A percentile compares a stretch with the other conserved stretches of the same genome.
Conservation (phyloP, 2,113 vertebrate species). For the Entelurus aequoreus region DNA sequence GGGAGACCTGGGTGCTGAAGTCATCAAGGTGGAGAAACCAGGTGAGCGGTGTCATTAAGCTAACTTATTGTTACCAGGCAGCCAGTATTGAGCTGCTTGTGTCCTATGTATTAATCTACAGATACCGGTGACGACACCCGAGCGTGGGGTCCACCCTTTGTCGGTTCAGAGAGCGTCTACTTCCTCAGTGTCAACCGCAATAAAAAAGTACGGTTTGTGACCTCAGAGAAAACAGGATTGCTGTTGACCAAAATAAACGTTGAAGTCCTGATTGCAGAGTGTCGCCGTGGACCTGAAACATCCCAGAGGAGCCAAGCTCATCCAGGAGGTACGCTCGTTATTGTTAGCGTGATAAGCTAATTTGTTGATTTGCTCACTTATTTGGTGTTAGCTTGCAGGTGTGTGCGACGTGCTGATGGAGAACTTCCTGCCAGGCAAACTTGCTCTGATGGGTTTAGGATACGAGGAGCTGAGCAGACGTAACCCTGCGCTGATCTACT, state of each 20-base stretch:
- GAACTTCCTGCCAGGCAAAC: slow-evolving; percentile 89
- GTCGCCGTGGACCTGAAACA: slow-evolving; percentile 88
- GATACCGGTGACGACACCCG: slow-evolving; percentile 89
- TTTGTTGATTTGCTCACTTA: background rate
- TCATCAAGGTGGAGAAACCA: slow-evolving; percentile 94
- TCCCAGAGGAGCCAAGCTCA: slow-evolving; percentile 75
- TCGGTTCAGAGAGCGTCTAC: slow-evolving; percentile 82
- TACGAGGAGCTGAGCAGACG: slow-evolving; percentile 76
- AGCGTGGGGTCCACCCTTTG: slow-evolving; percentile 90
- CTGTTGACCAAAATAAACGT: background rate
- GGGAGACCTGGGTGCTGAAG: slow-evolving; percentile 90
- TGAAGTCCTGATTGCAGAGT: slow-evolving; percentile 71
- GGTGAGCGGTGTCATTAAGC: slow-evolving; percentile 49
- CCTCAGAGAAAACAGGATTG: background rate
- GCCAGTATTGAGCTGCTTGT: too few relatives aligned
- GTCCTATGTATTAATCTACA: slow-evolving; percentile 33
- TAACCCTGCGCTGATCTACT: slow-evolving; percentile 84
- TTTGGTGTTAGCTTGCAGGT: slow-evolving; percentile 76
- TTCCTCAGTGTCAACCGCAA: slow-evolving; percentile 96
- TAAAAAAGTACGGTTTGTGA: slow-evolving; percentile 72
- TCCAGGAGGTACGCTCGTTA: slow-evolving; percentile 71
- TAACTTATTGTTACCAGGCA: too few relatives aligned
- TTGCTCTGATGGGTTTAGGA: slow-evolving; percentile 81
- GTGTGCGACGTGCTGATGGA: slow-evolving; percentile 88
- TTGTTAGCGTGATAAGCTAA: too few relatives aligned